Base-by-base conservation (phyloP, 2,888 invertebrate species). In the Metalampra italica region DNA sequence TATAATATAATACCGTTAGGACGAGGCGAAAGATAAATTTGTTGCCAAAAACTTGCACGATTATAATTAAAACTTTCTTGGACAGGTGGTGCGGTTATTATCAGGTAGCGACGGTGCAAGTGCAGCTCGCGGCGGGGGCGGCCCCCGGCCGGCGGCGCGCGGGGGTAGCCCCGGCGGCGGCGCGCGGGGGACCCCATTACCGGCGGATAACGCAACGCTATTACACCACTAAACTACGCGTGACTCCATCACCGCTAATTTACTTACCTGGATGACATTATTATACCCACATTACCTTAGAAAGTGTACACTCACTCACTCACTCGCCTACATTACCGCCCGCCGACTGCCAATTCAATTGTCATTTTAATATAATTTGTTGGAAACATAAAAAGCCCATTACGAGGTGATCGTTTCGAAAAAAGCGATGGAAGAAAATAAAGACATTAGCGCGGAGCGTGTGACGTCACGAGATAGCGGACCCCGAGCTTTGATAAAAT, bases 201-300 rank as follows among this genome's bases (percentile, higher is more conserved):
- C 22, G 22, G 3, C 22, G 22, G 22, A 22, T 22, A 22, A 40
- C 45, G 40, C 59, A 60, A 57, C 54, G 49, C 64, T 63, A 71
- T 76, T 75, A 75, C 62, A 55, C 58, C 51, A 60, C 61, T 65
- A 68, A 78, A 75, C 78, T 65, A 76, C 68, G 75, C 82, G 78
- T 79, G 78, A 79, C 78, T 69, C 59, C 66, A 71, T 67, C 75
- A 69, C 56, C 58, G 64, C 66, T 73, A 71, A 76, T 74, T 75
- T 71, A 74, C 66, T 75, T 73, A 71, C 69, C 55, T 62, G 66
- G 73, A 74, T 71, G 75, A 78, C 77, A 75, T 77, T 71, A 79
- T 78, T 75, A 75, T 54, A 67, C 64, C 3, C 64, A 68, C 73
- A 74, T 76, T 75, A 69, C 71, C 68, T 66, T 64, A 58, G 57